These are phyloP conservation scores for Rhagium mordax DNA, from an alignment of 2,888 invertebrate genomes.

Conservation along the genomic window DNA sequence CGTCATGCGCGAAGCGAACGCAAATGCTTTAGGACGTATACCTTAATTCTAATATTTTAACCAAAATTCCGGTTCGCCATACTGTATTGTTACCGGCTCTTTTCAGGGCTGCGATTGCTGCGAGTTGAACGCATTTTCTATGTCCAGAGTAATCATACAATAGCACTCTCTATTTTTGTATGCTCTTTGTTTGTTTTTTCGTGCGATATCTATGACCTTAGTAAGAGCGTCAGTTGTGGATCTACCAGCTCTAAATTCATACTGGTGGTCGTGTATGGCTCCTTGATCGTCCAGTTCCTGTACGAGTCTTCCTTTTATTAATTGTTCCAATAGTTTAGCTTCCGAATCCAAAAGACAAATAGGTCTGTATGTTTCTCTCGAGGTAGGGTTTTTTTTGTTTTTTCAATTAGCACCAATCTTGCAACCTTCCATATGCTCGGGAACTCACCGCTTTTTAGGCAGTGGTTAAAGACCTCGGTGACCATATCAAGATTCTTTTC, in stretches of 20 bases:
- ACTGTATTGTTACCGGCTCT: not conserved
- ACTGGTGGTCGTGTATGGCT: not conserved
- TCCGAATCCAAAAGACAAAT: not conserved
- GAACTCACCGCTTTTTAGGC: not conserved
- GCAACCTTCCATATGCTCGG: not conserved
- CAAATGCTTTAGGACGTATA: too few species aligned
- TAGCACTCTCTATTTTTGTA: not conserved
- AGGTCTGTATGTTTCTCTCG: not conserved
- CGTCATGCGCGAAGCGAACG: too few species aligned
- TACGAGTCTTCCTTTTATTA: not conserved
- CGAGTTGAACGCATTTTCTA: slow-evolving; percentile 7
- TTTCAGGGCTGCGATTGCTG: not conserved
- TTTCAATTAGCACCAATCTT: not conserved
- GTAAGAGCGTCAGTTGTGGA: not conserved
- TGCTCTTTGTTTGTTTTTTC: not conserved
- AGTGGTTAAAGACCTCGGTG: not conserved
- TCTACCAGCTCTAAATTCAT: not conserved
- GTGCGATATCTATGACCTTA: not conserved
- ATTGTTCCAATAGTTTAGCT: not conserved
- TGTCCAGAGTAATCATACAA: not conserved
- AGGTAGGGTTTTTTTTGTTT: not conserved
- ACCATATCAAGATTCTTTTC: not conserved
- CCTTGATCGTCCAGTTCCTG: not conserved
- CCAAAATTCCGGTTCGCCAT: too few species aligned
- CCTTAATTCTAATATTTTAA: too few species aligned